Base-by-base conservation (phyloP, 1,140 invertebrate species). In the Caenorhabditis inopinata region DNA sequence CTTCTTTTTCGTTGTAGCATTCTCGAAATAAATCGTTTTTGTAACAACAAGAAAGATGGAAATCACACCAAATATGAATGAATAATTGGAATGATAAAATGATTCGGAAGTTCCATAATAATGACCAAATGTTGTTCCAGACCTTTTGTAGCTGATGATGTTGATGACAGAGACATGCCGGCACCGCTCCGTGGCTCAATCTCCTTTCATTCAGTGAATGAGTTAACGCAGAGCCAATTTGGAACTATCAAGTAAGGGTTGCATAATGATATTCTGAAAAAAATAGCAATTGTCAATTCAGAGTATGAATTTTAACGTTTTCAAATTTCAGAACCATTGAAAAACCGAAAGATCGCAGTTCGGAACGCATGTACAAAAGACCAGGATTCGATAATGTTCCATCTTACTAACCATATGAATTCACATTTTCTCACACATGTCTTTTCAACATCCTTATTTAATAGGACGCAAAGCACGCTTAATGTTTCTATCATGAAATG, bases 321-420 rank as follows among this genome's bases (percentile, higher is more conserved):
- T n/a, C n/a, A n/a, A n/a, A 53, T 76, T 76, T 77, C 49, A 81
- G 80, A 9, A 47, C 51, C 9, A 48, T 88, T 14, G 86, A 88
- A 42, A 76, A 68, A 12, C 82, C 87, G 18, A 62, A 85, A 35
- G 75, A 78, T 32, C 83, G 84, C 53, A 83, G 75, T 25, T 85
- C 87, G 14, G 85, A 88, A 49, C 29, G 76, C 2, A 88, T 88
- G 85, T 85, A 76, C 73, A 77, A 81, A 14, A 49, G 87, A 68
- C 87, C 87, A 47, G 85, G 84, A 25, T 85, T 88, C 76, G 87
- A 88, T 47, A 88, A 88, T 78, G 86, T 88, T 6, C 87, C 87
- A 47, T 85, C 86, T 12, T 88, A 88, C 62, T 88, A 80, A 68
- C 9, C 6, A 11, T 11, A 3, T 23, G 12, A 32, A 3, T 51